A percentile compares a stretch with the other conserved stretches of the same genome.
phyloP scores from a whole-genome alignment of 2,888 invertebrate genomes.

The Thecophora atra region DNA sequence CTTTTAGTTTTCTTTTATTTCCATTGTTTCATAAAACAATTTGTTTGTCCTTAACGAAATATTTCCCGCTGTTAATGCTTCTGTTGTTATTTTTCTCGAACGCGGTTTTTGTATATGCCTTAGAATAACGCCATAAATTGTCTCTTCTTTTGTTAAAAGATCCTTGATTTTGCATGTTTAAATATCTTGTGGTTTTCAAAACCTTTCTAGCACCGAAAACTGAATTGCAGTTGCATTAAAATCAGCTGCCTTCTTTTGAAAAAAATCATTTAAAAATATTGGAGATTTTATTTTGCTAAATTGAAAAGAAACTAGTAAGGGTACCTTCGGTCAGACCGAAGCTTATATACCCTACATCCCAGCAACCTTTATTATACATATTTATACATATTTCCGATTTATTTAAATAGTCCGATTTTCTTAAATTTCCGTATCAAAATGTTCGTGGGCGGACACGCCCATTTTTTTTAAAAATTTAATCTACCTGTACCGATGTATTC shows the following conservation, averaged over 20 bases:
- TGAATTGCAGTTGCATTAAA: neutral
- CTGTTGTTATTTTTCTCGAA: neutral
- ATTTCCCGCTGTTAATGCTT: slow-evolving; percentile 11
- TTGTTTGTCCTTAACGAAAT: neutral
- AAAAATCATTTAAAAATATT: too few relatives aligned
- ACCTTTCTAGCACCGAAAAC: neutral
- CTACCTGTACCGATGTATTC: too few relatives aligned
- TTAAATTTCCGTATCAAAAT: too few relatives aligned
- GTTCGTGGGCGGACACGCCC: too few relatives aligned
- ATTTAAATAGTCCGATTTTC: too few relatives aligned
- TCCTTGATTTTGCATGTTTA: slow-evolving; percentile 8
- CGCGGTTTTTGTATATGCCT: neutral
- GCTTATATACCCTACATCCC: too few relatives aligned
- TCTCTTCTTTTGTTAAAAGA: neutral
- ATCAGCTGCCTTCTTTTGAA: neutral
- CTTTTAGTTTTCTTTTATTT: neutral
- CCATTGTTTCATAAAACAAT: slow-evolving; percentile 15
- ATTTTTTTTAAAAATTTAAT: too few relatives aligned
- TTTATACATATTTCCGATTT: too few relatives aligned
- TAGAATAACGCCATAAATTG: neutral
- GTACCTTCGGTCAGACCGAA: too few relatives aligned
- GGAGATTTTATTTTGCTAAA: too few relatives aligned
- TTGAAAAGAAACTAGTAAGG: too few relatives aligned
- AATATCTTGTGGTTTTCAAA: neutral
- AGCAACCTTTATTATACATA: too few relatives aligned